Evolutionary conservation across 2,113 vertebrate species (phyloP), one percentile per base, ranked within the genome.

Genomic region (Ptychochromis oligacanthus): DNA sequence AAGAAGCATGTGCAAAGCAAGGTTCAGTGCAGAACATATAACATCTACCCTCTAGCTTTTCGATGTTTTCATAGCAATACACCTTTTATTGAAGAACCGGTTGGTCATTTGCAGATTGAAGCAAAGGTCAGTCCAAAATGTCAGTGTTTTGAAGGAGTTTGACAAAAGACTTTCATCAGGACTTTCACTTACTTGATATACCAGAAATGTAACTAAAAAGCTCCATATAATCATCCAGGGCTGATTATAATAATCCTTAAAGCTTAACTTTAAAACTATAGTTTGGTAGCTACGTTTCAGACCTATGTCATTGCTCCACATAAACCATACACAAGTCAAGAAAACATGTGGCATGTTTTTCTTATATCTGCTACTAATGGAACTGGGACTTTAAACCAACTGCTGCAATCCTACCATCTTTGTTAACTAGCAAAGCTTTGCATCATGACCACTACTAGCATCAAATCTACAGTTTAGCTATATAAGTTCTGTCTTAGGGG

Each of bases 1-100:
- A 88, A 75, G 88, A 93, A 91, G 87, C 88, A 76, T 90, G 90
- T 90, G 92, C 91, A 93, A 94, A 93, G 86, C 85, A 31, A 81
- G 79, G 74, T 88, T 86, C 79, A 89, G 85, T 87, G 92, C 84
- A 82, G 80, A 84, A 88, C 81, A 87, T 56, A 72, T 40, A 85
- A 80, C 67, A 85, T 87, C 82, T 88, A 89, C 80, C 38, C 26
- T 62, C 60, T 80, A 89, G 20, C 60, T 54, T 85, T 78, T 77
- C 80, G 80, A 11, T 57, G 26, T 72, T 72, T 72, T 72, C 46
- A 72, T 72, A 0, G 10, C 43, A 49, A 43, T 70, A 46, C 49
- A 49, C 65, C 43, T 70, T 70, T 70, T 49, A 20, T 55, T 81
- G 11, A 60, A 75, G 62, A 72, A 22, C 79, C 75, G 56, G 17